These are phyloP conservation scores for Bugula neritina DNA, from an alignment of 2,888 invertebrate species.

Conservation along the genomic window DNA sequence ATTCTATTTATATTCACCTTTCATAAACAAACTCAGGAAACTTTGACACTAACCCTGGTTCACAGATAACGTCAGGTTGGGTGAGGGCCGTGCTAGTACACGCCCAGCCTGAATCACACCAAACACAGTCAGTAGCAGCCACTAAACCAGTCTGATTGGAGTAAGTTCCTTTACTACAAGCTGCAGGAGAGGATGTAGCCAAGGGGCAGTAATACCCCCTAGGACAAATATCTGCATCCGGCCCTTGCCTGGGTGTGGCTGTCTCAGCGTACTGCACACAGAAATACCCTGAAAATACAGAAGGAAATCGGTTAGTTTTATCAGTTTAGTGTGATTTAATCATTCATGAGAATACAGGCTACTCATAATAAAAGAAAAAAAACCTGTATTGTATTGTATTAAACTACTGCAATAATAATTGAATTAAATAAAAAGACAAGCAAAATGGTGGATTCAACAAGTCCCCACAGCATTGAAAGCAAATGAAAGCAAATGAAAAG, in stretches of 20 bases:
- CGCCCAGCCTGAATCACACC: conserved; percentile 43
- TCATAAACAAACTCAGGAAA: too few species aligned
- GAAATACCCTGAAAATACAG: conserved; percentile 38
- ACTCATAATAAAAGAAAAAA: not conserved
- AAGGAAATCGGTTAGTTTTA: not conserved
- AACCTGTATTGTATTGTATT: too few species aligned
- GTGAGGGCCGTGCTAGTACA: conserved; percentile 41
- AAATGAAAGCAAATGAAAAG: too few species aligned
- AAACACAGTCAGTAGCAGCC: conserved; percentile 37
- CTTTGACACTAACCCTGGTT: conserved; percentile 38
- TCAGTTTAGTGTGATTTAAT: too few species aligned
- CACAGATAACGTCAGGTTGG: conserved; percentile 40
- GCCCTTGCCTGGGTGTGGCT: conserved; percentile 44
- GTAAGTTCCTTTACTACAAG: conserved; percentile 46
- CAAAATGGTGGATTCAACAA: too few species aligned
- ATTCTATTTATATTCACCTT: too few species aligned
- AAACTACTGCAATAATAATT: too few species aligned
- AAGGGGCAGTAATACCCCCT: conserved; percentile 43
- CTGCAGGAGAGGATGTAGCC: conserved; percentile 43
- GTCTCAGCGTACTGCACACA: conserved; percentile 45
- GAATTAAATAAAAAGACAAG: too few species aligned
- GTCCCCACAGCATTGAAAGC: too few species aligned
- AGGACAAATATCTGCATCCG: conserved; percentile 47
- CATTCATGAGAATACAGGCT: too few species aligned
- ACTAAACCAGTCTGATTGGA: conserved; percentile 42